Evolutionary conservation across 2,888 invertebrate species (phyloP).

Genomic region (Drosophila robusta): DNA sequence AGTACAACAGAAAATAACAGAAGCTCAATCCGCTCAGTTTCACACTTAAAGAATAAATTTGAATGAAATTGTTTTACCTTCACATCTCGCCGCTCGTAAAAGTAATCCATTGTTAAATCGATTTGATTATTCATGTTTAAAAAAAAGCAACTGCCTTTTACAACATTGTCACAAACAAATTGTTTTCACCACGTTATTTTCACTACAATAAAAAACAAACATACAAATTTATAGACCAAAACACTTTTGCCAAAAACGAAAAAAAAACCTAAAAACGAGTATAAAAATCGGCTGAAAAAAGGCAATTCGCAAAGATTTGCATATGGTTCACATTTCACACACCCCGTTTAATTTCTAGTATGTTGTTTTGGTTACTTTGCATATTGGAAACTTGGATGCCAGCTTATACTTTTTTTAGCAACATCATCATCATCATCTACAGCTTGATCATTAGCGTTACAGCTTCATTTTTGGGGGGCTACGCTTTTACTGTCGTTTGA

Average conservation of each 20-base stretch:
- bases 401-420: constrained; percentile 60
- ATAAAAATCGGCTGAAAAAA: constrained; percentile 16
- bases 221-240: constrained; percentile 60
- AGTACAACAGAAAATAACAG: background rate
- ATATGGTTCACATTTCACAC: constrained; percentile 76
- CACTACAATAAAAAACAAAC: constrained; percentile 67
- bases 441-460: constrained; percentile 29
- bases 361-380: constrained; percentile 68
- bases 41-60: constrained; percentile 32
- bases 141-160: constrained; percentile 30
- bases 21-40: background rate
- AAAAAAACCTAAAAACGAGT: background rate
- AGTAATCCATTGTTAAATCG: constrained; percentile 66
- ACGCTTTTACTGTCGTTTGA: constrained; percentile 76
- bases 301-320: constrained; percentile 61
- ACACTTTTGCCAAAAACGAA: constrained; percentile 49
- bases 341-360: constrained; percentile 68
- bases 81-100: constrained; percentile 62
- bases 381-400: constrained; percentile 66
- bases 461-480: constrained; percentile 43
- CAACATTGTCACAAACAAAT: constrained; percentile 40
- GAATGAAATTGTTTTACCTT: constrained; percentile 56
- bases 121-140: constrained; percentile 25
- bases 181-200: constrained; percentile 69
- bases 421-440: constrained; percentile 49